Evolutionary conservation across 2,797 vertebrate genomes (phyloP), one percentile per base, ranked within the genome.

Genomic region (Spondyliosoma cantharus): DNA sequence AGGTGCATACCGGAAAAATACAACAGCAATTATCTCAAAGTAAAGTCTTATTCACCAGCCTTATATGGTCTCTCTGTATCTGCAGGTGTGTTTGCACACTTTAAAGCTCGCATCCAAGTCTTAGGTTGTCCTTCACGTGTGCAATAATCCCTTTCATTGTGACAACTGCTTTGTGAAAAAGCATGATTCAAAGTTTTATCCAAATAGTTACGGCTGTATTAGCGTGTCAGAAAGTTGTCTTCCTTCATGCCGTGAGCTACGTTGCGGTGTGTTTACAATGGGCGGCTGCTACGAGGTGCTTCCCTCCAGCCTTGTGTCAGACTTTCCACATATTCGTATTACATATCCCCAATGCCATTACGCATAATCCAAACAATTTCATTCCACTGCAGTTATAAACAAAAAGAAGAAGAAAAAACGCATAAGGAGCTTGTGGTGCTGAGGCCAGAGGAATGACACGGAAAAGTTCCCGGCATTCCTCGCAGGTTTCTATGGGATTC

Each of bases 261-360:
- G 16, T 61, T 62, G 58, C 73, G 0, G 54, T 25, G 58, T 87
- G 85, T 85, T 83, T 76, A 73, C 63, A 71, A 60, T 74, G 76
- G 74, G 74, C 16, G 70, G 76, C 62, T 89, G 77, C 86, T 76
- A 68, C 78, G 78, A 75, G 75, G 49, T 53, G 73, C 76, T 79
- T 71, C 59, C 72, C 72, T 85, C 53, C 43, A 52, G 78, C 45
- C 83, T 74, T 76, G 69, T 86, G 83, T 89, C 87, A 90, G 57
- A 91, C 72, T 91, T 90, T 90, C 89, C 89, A 86, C 70, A 73
- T 13, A 11, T 86, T 76, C 52, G 16, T 57, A 74, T 85, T 74
- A 69, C 62, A 29, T 29, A 54, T 74, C 57, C 58, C 57, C 77
- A 83, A 74, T 76, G 80, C 63, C 80, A 78, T 86, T 65, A 77